Conservation (phyloP, 2,888 invertebrate genomes). For the Conomelus anceps region DNA sequence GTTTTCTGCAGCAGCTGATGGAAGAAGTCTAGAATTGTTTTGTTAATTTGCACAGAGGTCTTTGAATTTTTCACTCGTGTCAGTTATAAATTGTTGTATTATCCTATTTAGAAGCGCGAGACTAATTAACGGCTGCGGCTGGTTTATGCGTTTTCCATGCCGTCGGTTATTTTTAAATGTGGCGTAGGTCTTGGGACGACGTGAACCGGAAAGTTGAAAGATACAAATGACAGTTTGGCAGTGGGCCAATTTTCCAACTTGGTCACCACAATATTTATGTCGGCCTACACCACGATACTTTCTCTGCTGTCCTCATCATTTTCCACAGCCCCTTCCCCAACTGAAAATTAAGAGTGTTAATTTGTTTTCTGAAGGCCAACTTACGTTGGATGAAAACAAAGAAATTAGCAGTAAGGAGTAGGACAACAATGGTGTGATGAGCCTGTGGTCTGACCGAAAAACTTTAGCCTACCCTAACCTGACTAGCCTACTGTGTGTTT, state of each 20-base stretch:
- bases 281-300: neutral
- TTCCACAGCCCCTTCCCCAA: neutral
- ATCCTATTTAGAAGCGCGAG: neutral
- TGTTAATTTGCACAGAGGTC: neutral
- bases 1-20: too few relatives aligned
- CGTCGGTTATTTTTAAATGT: neutral
- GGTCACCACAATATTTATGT: neutral
- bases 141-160: neutral
- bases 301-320: neutral
- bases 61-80: neutral
- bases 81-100: neutral
- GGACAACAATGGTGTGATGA: too few relatives aligned
- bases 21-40: too few relatives aligned
- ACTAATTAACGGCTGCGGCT: neutral
- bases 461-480: too few relatives aligned
- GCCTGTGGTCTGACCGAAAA: too few relatives aligned
- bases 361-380: too few relatives aligned
- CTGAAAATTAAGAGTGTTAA: too few relatives aligned
- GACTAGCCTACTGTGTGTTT: too few relatives aligned
- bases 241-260: neutral
- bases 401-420: too few relatives aligned
- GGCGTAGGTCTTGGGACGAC: neutral
- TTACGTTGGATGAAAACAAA: too few relatives aligned
- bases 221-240: neutral
- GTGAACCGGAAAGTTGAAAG: neutral